Conservation (phyloP, 2,888 invertebrate genomes). For the Chloromyia formosa region DNA sequence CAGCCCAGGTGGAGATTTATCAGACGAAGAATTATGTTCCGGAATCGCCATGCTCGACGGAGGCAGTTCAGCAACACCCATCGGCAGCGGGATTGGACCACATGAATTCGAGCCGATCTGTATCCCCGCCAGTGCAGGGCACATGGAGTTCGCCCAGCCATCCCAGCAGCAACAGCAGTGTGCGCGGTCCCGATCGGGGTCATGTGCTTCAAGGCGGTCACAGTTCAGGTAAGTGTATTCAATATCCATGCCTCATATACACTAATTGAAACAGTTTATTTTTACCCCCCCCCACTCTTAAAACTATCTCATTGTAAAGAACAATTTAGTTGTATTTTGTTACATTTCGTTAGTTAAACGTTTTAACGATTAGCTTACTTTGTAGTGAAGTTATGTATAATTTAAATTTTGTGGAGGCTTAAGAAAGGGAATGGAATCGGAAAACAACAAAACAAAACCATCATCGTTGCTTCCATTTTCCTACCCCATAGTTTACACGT, state of each 20-base stretch:
- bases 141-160: constrained; percentile 64
- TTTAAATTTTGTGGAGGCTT: too few species aligned
- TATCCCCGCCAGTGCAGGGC: constrained; percentile 60
- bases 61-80: constrained; percentile 61
- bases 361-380: too few species aligned
- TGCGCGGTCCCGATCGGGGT: constrained; percentile 64
- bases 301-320: not conserved
- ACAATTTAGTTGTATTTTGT: too few species aligned
- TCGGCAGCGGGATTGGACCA: constrained; percentile 62
- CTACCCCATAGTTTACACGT: too few species aligned
- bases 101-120: constrained; percentile 65
- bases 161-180: constrained; percentile 59
- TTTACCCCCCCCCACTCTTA: too few species aligned
- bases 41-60: constrained; percentile 63
- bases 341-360: too few species aligned
- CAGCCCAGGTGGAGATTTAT: constrained; percentile 66
- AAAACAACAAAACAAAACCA: too few species aligned
- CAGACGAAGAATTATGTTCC: constrained; percentile 65
- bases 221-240: constrained; percentile 60
- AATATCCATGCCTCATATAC: not conserved
- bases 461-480: too few species aligned
- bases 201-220: constrained; percentile 65
- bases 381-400: too few species aligned
- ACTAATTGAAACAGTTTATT: too few species aligned
- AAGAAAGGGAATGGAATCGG: too few species aligned